Evolutionary conservation across 2,113 vertebrate species (phyloP).

Genomic region (Microcebus lehilahytsara): DNA sequence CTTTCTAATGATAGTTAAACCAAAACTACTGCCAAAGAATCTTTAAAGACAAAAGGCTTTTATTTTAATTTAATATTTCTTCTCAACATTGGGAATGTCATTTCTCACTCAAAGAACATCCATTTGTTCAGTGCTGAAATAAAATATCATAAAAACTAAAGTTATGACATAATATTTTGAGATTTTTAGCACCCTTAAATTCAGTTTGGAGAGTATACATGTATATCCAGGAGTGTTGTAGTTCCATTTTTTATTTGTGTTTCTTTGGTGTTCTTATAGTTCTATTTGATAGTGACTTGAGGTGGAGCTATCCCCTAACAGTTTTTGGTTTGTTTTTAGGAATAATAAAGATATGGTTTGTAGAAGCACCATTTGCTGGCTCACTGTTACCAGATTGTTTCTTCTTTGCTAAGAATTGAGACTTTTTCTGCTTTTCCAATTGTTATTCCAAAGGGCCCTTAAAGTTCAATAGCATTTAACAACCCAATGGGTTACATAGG

Average conservation of each 20-base stretch:
- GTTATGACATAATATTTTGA: background rate
- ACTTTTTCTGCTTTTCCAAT: background rate
- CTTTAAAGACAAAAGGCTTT: background rate
- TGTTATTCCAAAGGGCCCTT: background rate
- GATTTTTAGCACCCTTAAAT: background rate
- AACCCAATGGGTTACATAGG: background rate
- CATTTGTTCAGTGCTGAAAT: background rate
- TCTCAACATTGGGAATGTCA: background rate
- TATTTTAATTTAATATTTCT: background rate
- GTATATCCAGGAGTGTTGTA: background rate
- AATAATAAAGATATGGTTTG: background rate
- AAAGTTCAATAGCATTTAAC: background rate
- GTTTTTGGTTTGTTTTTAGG: background rate
- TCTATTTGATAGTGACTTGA: background rate
- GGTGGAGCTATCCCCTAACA: background rate
- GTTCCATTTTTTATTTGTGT: background rate
- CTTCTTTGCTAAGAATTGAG: background rate
- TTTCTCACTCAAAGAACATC: background rate
- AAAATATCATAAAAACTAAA: background rate
- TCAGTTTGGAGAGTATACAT: background rate
- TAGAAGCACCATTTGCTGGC: background rate
- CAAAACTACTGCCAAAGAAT: background rate
- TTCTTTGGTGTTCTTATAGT: background rate
- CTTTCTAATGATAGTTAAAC: background rate
- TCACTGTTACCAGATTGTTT: background rate